Evolutionary conservation across 2,113 vertebrate species (phyloP).

Genomic region (Hypanus sabinus): DNA sequence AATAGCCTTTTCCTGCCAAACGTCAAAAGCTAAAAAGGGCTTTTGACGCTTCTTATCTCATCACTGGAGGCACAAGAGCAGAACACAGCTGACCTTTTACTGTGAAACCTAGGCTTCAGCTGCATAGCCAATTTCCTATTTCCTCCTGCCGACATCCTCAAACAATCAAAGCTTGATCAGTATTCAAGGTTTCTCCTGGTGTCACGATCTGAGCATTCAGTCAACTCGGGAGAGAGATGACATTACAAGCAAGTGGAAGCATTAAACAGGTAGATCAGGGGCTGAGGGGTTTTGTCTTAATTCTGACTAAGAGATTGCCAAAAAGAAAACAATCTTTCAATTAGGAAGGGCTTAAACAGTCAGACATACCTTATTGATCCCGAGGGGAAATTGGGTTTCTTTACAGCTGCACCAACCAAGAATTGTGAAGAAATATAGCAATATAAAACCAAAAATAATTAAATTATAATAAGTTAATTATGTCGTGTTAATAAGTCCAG

Average conservation of each 20-base stretch:
- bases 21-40: not conserved
- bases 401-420: too few species aligned
- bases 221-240: not conserved
- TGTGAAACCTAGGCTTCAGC: not conserved
- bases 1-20: not conserved
- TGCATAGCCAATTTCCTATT: not conserved
- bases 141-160: not conserved
- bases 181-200: not conserved
- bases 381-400: too few species aligned
- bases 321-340: too few species aligned
- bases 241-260: not conserved
- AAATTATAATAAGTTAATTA: too few species aligned
- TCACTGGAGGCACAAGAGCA: not conserved
- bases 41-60: not conserved
- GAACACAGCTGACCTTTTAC: not conserved
- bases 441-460: too few species aligned
- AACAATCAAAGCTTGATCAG: not conserved
- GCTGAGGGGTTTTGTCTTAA: not conserved
- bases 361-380: too few species aligned
- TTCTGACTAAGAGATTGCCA: not conserved
- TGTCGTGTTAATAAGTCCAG: too few species aligned
- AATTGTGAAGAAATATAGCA: too few species aligned
- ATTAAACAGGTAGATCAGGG: not conserved
- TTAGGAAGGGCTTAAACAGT: too few species aligned
- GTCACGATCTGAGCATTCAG: not conserved